A percentile compares a stretch with the other conserved stretches of the same genome.
These are phyloP conservation scores for Hetaerina americana DNA, from an alignment of 1,140 invertebrate genomes.

Conservation along the genomic window DNA sequence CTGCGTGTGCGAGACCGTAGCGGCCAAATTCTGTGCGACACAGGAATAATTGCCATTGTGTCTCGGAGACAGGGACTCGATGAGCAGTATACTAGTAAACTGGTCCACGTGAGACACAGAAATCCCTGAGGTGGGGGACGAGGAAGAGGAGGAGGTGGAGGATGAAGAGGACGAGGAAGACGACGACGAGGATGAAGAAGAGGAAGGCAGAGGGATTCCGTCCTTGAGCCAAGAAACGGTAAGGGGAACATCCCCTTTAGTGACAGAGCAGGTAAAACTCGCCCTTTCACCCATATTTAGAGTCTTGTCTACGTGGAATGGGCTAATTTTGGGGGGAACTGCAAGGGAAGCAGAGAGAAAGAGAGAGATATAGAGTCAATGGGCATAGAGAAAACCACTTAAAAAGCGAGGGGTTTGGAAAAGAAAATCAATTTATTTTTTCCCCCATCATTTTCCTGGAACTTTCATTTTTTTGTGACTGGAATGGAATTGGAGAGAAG, in stretches of 20 bases:
- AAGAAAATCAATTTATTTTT: not conserved
- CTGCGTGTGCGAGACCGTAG: slow-evolving; percentile 56
- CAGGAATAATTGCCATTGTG: slow-evolving; percentile 68
- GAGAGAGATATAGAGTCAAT: not conserved
- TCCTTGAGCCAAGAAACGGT: slow-evolving; percentile 67
- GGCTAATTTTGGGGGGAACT: slow-evolving; percentile 71
- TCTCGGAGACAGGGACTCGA: slow-evolving; percentile 59
- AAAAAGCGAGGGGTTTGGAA: not conserved
- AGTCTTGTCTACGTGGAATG: slow-evolving; percentile 55
- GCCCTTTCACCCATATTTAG: slow-evolving; percentile 63
- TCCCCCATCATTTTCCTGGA: no score
- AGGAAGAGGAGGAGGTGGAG: slow-evolving; percentile 34
- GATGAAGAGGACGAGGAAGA: not conserved
- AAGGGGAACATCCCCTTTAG: slow-evolving; percentile 61
- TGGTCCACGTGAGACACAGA: slow-evolving; percentile 57
- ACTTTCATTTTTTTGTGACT: no score
- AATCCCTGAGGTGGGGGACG: slow-evolving; percentile 34
- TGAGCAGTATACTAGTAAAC: slow-evolving; percentile 64
- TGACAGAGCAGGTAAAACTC: slow-evolving; percentile 60
- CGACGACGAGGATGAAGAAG: not conserved
- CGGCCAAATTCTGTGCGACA: slow-evolving; percentile 55
- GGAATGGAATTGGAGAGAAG: no score
- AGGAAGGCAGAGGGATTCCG: slow-evolving; percentile 41
- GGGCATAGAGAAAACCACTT: not conserved
- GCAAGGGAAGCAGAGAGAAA: slow-evolving; percentile 27